Evolutionary conservation across 2,797 vertebrate species (phyloP).

Genomic region (Spheniscus humboldti): DNA sequence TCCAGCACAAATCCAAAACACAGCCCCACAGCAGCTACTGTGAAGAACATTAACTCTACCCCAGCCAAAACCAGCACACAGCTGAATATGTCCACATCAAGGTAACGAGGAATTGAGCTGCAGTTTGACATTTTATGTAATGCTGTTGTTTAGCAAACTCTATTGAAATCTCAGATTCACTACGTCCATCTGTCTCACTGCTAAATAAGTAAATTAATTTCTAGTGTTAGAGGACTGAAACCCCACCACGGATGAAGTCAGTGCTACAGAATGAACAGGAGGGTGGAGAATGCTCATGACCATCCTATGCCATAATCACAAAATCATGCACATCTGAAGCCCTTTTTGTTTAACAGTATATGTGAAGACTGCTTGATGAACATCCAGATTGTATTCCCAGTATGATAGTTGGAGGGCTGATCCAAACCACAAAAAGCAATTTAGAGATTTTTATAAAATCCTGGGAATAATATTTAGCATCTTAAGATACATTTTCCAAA

Average conservation of each 20-base stretch:
- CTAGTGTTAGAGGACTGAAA: neutral
- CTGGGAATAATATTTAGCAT: slow-evolving; percentile 7
- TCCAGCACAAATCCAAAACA: too few relatives aligned
- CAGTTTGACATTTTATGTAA: neutral
- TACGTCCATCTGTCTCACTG: neutral
- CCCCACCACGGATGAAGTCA: neutral
- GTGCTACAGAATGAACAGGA: slow-evolving; percentile 14
- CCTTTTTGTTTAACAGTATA: neutral
- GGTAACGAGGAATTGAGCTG: neutral
- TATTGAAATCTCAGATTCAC: neutral
- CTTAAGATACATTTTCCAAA: slow-evolving; percentile 17
- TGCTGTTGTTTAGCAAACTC: neutral
- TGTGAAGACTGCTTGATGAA: slow-evolving; percentile 21
- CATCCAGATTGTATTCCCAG: slow-evolving; percentile 40
- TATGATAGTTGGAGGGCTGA: neutral
- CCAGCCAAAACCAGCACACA: too few relatives aligned
- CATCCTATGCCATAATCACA: slow-evolving; percentile 36
- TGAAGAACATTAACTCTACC: too few relatives aligned
- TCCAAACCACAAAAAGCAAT: slow-evolving; percentile 52
- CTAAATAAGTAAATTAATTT: neutral
- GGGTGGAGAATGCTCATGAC: slow-evolving; percentile 24
- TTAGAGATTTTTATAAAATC: slow-evolving; percentile 45
- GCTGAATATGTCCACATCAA: neutral
- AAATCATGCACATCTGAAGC: slow-evolving; percentile 39
- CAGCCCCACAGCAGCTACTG: too few relatives aligned